Evolutionary conservation across 2,888 invertebrate genomes (phyloP), one percentile per base, ranked within the genome.

Genomic region (Nomada fabriciana): DNA sequence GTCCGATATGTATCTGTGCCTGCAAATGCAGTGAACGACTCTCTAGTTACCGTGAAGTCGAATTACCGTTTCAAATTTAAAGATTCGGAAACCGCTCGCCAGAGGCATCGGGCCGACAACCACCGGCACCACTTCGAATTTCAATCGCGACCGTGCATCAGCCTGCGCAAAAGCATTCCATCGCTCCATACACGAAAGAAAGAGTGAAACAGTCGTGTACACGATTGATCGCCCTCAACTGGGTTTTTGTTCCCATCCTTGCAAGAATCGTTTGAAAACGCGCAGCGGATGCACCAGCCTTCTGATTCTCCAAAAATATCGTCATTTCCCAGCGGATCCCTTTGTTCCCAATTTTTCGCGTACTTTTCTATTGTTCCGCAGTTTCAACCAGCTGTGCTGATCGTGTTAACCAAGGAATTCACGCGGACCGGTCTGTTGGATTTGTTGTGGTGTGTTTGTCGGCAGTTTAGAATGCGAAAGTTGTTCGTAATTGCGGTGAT

Each of bases 191-290:
- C 42, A 3, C 47, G 29, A 20, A 15, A n/a, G 23, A 72, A 61
- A 63, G 68, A 63, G 63, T 68, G 74, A 74, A 78, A 77, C 65
- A 74, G 57, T 70, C 29, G 73, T 7, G 63, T 23, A 47, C 47
- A 25, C 43, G 47, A 67, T 60, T 43, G 50, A 63, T 42, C 57
- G n/a, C 50, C 13, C 29, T 42, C 55, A 50, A 25, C 18, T 36
- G 15, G 23, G 55, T 60, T 71, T 59, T 63, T 52, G 15, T 64
- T 74, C 69, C 50, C 23, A 11, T 47, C 61, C 43, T 55, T 63
- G 76, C 74, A 47, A 47, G 13, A 74, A 69, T 75, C 43, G 68
- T 57, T 67, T 57, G 29, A 25, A 20, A 50, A n/a, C 20, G 15
- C 29, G 36, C 7, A 7, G 7, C 36, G 36, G 36, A 36, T 36